Conservation (phyloP, 1,140 invertebrate species). For the Aleiodes sp. region DNA sequence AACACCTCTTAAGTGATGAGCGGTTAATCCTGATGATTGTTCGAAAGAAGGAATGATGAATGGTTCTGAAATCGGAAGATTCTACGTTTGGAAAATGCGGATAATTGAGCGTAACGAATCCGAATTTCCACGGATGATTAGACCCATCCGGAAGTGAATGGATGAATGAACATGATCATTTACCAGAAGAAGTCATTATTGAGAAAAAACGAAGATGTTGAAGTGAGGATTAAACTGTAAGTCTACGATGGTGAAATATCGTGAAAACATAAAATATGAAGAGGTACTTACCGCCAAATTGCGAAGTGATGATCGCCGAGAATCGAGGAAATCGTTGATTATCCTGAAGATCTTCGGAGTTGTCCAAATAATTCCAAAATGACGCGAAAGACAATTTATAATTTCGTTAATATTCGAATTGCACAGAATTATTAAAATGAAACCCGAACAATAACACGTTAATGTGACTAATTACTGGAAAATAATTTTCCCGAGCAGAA, state of each 20-base stretch:
- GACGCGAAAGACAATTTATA: conserved; percentile 2
- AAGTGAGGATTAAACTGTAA: not conserved
- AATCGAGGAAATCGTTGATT: not conserved
- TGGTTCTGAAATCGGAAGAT: not conserved
- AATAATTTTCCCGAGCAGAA: too few species aligned
- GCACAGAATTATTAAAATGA: too few species aligned
- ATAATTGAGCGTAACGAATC: conserved; percentile 8
- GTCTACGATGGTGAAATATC: not conserved
- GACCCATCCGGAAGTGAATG: not conserved
- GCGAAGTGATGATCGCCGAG: not conserved
- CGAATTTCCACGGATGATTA: conserved; percentile 7
- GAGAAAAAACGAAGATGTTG: not conserved
- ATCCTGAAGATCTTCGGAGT: not conserved
- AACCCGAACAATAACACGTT: too few species aligned
- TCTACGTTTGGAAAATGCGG: not conserved
- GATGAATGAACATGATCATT: not conserved
- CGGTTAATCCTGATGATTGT: too few species aligned
- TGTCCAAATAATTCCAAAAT: conserved; percentile 2
- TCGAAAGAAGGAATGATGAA: not conserved
- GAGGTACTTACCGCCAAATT: not conserved
- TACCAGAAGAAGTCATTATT: too few species aligned
- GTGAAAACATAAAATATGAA: not conserved
- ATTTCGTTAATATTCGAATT: too few species aligned
- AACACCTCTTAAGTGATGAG: too few species aligned
- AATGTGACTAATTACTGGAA: too few species aligned